Evolutionary conservation across 1,140 invertebrate species (phyloP).

Genomic region (Trissolcus basalis): DNA sequence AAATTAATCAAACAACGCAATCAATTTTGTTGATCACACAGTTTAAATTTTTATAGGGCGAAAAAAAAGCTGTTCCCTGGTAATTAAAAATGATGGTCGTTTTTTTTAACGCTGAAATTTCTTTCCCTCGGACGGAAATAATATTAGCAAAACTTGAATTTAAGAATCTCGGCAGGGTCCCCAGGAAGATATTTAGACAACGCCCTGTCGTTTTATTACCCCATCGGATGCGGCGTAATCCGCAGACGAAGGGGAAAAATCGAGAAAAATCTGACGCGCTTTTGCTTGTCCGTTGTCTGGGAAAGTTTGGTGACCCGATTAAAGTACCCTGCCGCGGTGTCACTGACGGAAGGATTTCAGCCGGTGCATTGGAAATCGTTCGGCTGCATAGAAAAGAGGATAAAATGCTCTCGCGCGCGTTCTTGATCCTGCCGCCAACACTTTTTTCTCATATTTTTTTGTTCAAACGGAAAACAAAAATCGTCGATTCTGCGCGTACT

Average conservation of each 20-base stretch:
- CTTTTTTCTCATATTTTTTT: conserved; percentile 16
- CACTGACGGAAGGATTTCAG: conserved; percentile 44
- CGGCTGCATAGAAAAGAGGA: conserved; percentile 31
- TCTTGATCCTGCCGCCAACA: conserved; percentile 3
- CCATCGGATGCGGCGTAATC: conserved; percentile 22
- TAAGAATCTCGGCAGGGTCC: background rate
- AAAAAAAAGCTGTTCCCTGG: too few relatives aligned
- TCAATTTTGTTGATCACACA: too few relatives aligned
- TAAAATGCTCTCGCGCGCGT: conserved; percentile 12
- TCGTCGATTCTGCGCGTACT: conserved; percentile 31
- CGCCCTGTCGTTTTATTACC: conserved; percentile 19
- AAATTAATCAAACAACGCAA: too few relatives aligned
- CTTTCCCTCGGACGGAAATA: too few relatives aligned
- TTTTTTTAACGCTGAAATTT: too few relatives aligned
- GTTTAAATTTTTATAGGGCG: too few relatives aligned
- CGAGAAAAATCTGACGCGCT: conserved; percentile 14
- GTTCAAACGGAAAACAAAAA: conserved; percentile 34
- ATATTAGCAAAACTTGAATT: background rate
- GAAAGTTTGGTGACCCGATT: conserved; percentile 54
- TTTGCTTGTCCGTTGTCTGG: conserved; percentile 21
- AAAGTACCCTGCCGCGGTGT: conserved; percentile 45
- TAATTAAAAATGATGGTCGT: too few relatives aligned
- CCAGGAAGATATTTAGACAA: background rate
- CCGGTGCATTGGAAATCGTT: conserved; percentile 43
- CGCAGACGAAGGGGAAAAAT: conserved; percentile 14